phyloP scores from a whole-genome alignment of 2,888 invertebrate genomes.

The Pristionchus arcanus region DNA sequence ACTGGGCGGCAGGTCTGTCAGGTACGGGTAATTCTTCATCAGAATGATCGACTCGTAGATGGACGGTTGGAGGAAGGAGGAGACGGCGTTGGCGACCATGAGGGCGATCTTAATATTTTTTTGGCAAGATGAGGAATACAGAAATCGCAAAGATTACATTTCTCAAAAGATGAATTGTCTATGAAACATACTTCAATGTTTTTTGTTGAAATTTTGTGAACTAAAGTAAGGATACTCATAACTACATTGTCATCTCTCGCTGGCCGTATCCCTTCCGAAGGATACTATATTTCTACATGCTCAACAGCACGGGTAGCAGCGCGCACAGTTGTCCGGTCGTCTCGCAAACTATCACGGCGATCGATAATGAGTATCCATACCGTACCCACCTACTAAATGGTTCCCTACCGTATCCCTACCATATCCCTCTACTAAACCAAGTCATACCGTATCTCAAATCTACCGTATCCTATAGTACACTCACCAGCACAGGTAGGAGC shows the following conservation, averaged over 20 bases:
- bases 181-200: no score
- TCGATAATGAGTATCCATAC: constrained; percentile 86
- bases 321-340: constrained; percentile 98
- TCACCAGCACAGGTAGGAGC: constrained; percentile 93
- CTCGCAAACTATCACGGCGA: constrained; percentile 97
- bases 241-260: not conserved
- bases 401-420: not conserved
- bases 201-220: no score
- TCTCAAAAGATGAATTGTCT: no score
- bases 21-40: constrained; percentile 95
- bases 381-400: not conserved
- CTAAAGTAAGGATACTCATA: no score
- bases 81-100: constrained; percentile 93
- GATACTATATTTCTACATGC: no score
- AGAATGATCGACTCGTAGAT: constrained; percentile 98
- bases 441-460: not conserved
- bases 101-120: constrained; percentile 87
- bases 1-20: constrained; percentile 85
- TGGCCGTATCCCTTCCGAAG: no score
- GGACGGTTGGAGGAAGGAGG: constrained; percentile 92
- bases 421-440: not conserved
- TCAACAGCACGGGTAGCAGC: not conserved
- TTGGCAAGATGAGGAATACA: no score
- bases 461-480: not conserved
- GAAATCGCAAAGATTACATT: no score